Evolutionary conservation across 2,113 vertebrate species (phyloP).

Genomic region (Chrysochloris asiatica): DNA sequence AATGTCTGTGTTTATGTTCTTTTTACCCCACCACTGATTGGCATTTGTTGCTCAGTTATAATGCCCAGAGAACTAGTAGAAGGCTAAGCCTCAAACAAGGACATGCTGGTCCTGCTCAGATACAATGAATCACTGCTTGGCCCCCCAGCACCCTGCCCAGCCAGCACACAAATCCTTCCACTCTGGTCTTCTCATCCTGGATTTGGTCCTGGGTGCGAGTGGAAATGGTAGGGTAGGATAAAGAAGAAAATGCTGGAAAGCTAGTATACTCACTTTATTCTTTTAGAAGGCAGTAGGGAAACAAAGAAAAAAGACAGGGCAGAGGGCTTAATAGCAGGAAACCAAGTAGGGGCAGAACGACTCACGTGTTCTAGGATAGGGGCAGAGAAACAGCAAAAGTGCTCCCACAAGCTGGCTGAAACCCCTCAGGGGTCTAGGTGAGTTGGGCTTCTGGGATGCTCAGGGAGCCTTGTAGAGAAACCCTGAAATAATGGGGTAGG

Average conservation of each 20-base stretch:
- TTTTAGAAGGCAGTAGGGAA: background rate
- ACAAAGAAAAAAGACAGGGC: background rate
- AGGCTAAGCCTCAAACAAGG: background rate
- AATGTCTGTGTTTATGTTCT: constrained; percentile 33
- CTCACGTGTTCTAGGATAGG: background rate
- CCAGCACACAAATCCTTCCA: background rate
- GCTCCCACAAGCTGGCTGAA: background rate
- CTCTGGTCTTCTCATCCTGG: background rate
- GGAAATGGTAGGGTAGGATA: background rate
- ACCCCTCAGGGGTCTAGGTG: background rate
- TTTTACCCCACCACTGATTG: constrained; percentile 27
- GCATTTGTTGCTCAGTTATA: constrained; percentile 9
- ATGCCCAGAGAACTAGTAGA: background rate
- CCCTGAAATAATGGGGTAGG: too few relatives aligned
- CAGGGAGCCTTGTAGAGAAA: background rate
- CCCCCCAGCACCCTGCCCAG: background rate
- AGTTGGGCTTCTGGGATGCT: background rate
- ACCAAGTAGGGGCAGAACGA: background rate
- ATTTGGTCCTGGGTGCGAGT: background rate
- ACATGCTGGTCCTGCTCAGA: background rate
- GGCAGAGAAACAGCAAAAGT: background rate
- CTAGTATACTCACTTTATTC: background rate
- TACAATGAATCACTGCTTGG: background rate
- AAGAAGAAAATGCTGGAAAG: background rate
- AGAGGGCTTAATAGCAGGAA: background rate